Base-by-base conservation (phyloP, 2,797 vertebrate genomes). In the Cryptoblepharus egeriae region DNA sequence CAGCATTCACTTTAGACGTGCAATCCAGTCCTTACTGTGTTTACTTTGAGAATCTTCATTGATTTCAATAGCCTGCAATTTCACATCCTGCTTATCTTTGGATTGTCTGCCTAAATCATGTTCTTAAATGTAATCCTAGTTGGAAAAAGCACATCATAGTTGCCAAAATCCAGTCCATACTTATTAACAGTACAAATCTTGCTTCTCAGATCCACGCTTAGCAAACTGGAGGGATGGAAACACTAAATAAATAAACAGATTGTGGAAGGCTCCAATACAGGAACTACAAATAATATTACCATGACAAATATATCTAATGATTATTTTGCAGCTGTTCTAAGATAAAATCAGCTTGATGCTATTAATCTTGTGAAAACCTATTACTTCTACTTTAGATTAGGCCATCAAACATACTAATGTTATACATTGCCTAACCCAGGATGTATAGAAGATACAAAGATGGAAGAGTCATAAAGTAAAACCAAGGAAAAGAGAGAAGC, bases 261-360 rank as follows among this genome's bases (percentile, higher is more conserved):
- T 90, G 77, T 42, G 69, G 35, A 91, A 79, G 80, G 84, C 68
- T 87, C 60, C 1, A 6, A 73, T 82, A 74, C 22, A 90, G 42
- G 39, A 85, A 11, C 13, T 65, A 65, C 77, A 90, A 90, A 90
- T 84, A 88, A 89, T 90, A 91, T 91, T 87, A 87, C 18, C 68
- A 80, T 87, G 91, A 93, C 81, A 91, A 91, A 92, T 91, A 81
- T 58, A 24, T 83, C 86, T 92, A 93, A 88, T 81, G 86, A 86
- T 74, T 88, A 87, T 91, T 90, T 85, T 90, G 80, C 85, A 92
- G 89, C 88, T 92, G 87, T 86, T 88, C 75, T 77, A 87, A 90
- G 91, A 90, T 85, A 89, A 93, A 90, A 88, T 35, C 81, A 45
- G 76, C 65, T n/a, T 68, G 68, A 71, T 61, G 64, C 39, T 84